Conservation (phyloP, 2,113 vertebrate genomes). For the Spermophilus dauricus region DNA sequence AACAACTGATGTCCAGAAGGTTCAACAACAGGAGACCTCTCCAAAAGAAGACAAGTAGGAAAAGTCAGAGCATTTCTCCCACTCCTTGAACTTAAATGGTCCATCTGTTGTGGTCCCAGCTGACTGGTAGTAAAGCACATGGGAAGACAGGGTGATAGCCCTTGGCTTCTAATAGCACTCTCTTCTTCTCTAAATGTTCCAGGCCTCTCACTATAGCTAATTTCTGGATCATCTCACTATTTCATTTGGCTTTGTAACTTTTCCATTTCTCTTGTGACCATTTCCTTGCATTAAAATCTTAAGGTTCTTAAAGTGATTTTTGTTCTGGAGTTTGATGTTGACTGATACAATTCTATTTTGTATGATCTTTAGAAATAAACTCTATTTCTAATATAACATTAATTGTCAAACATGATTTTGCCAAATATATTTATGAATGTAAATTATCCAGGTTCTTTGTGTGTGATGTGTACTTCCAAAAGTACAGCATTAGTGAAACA, state of each 20-base stretch:
- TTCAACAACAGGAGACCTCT: not conserved
- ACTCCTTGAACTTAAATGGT: accelerated
- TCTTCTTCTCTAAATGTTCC: not conserved
- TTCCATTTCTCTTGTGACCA: not conserved
- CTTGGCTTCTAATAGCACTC: not conserved
- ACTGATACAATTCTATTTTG: not conserved
- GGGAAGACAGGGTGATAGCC: not conserved
- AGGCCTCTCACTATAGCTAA: not conserved
- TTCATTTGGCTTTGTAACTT: not conserved
- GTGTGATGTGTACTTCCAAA: not conserved
- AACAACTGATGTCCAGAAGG: not conserved
- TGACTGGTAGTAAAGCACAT: not conserved
- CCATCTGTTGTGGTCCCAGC: not conserved
- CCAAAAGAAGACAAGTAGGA: not conserved
- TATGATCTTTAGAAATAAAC: not conserved
- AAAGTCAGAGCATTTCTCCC: not conserved
- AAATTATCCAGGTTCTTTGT: not conserved
- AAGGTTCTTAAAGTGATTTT: not conserved
- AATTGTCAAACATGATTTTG: not conserved
- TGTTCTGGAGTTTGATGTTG: not conserved
- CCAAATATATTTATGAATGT: not conserved
- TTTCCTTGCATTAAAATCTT: not conserved
- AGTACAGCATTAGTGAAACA: not conserved
- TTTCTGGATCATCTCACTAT: not conserved
- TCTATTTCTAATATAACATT: not conserved